phyloP scores from a whole-genome alignment of 2,113 vertebrate species.

The Xenotilapia caudafasciata region DNA sequence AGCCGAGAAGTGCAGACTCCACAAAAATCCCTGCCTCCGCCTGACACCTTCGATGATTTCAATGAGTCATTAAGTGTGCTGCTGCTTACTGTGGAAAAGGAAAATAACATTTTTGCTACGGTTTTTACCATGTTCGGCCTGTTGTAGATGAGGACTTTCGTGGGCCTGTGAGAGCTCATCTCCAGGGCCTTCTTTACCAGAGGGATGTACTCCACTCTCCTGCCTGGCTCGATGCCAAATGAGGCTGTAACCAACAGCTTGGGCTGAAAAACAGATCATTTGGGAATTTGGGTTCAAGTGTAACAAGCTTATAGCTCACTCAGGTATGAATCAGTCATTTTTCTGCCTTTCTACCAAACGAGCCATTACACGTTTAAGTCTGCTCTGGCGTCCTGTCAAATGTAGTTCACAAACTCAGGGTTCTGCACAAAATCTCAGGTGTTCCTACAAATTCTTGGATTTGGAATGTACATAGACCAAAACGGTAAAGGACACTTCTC shows the following conservation, averaged over 20 bases:
- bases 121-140: constrained; percentile 82
- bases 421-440: background rate
- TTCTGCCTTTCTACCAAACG: background rate
- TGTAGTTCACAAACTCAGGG: background rate
- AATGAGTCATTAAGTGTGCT: background rate
- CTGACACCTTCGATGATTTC: background rate
- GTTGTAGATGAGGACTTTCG: constrained; percentile 86
- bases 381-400: background rate
- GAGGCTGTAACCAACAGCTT: constrained; percentile 89
- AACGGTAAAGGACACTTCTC: background rate
- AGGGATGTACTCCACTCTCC: constrained; percentile 85
- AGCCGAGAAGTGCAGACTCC: background rate
- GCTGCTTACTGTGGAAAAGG: background rate
- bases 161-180: constrained; percentile 76
- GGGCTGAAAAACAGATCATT: constrained; percentile 71
- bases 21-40: background rate
- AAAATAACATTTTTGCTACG: background rate
- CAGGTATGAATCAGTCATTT: background rate
- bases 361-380: background rate
- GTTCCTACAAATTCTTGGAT: background rate
- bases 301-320: background rate
- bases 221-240: constrained; percentile 90
- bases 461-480: background rate
- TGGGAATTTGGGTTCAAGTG: background rate
- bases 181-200: constrained; percentile 86